Evolutionary conservation across 2,797 vertebrate species (phyloP).

Genomic region (Cygnus olor): DNA sequence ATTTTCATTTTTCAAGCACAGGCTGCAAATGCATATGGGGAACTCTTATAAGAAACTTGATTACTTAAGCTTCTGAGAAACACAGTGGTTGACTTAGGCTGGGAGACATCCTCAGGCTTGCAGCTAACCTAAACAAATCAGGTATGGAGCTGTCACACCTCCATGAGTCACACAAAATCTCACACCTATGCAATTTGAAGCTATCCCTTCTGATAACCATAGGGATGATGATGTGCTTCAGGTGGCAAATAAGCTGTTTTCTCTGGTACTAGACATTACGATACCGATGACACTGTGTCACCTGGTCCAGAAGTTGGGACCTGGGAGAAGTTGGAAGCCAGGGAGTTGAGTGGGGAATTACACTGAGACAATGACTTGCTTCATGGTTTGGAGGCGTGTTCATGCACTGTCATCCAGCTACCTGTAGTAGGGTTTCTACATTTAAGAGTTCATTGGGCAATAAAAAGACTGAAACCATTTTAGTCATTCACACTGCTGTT

Average conservation of each 20-base stretch:
- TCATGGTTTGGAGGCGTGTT: fast-evolving
- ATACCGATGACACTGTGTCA: fast-evolving
- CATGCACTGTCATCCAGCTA: background rate
- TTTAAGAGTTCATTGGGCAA: background rate
- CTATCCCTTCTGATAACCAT: background rate
- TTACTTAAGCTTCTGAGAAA: background rate
- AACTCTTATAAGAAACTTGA: background rate
- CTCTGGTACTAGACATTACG: background rate
- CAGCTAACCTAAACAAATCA: background rate
- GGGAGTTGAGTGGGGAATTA: fast-evolving
- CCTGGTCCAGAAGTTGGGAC: background rate
- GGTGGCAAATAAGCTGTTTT: background rate
- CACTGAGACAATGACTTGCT: background rate
- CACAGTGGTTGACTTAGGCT: background rate
- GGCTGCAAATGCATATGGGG: background rate
- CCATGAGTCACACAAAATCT: background rate
- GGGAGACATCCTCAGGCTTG: background rate
- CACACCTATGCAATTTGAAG: background rate
- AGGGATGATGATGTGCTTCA: background rate
- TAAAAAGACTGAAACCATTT: background rate
- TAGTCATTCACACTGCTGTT: background rate
- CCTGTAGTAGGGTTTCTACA: background rate
- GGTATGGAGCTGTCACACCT: background rate
- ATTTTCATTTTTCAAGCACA: background rate
- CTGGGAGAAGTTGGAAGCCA: no score